Conservation (phyloP, 2,113 vertebrate genomes). For the Corythornis madagascariensis region DNA sequence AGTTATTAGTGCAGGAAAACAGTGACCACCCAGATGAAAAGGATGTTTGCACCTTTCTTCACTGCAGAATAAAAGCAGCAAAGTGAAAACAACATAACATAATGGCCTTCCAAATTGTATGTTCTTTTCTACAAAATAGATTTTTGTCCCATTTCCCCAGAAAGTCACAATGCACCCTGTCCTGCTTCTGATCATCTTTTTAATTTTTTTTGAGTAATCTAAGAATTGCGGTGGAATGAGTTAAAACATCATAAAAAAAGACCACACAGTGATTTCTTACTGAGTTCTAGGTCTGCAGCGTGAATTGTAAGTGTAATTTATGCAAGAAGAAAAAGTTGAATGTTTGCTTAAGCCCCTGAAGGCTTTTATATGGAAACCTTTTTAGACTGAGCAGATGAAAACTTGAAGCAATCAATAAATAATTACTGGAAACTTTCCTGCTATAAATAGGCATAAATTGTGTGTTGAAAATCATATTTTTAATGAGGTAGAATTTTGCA, state of each 20-base stretch:
- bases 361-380: not conserved
- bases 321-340: not conserved
- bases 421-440: not conserved
- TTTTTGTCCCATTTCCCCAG: not conserved
- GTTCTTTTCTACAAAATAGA: not conserved
- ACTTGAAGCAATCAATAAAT: slow-evolving; percentile 20
- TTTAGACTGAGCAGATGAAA: not conserved
- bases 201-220: not conserved
- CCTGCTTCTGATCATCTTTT: not conserved
- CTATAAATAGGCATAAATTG: not conserved
- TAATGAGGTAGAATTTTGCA: not conserved
- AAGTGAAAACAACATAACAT: not conserved
- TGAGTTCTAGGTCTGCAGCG: not conserved
- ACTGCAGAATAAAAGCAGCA: not conserved
- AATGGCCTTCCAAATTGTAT: not conserved
- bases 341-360: not conserved
- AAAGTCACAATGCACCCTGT: not conserved
- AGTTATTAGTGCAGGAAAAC: not conserved
- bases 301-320: not conserved
- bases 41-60: not conserved
- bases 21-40: not conserved
- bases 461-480: not conserved
- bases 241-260: not conserved
- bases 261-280: not conserved
- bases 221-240: not conserved